Conservation (phyloP, 2,113 vertebrate species). For the Grammomys dolichurus region DNA sequence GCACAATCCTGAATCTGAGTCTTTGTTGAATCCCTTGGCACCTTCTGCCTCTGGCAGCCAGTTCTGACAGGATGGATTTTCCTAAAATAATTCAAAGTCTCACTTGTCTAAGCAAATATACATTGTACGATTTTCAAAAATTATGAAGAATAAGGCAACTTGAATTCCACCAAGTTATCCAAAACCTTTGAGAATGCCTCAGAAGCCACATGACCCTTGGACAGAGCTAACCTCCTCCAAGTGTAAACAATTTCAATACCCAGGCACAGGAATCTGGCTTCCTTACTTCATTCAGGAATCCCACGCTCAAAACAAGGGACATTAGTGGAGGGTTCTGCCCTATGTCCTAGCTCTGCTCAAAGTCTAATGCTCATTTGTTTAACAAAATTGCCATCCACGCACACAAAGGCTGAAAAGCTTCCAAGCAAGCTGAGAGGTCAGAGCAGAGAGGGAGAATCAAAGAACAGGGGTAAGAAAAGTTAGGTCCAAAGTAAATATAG, state of each 20-base stretch:
- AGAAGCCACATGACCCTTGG: background rate
- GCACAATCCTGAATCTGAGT: background rate
- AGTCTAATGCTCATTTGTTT: constrained; percentile 7
- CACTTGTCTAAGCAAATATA: constrained; percentile 7
- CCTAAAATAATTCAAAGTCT: background rate
- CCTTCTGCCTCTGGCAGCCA: background rate
- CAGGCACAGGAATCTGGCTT: background rate
- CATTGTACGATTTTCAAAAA: background rate
- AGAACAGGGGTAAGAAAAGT: constrained; percentile 48
- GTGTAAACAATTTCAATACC: background rate
- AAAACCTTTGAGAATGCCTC: background rate
- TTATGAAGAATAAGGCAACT: background rate
- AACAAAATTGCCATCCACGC: constrained; percentile 31
- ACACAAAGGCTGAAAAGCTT: constrained; percentile 46
- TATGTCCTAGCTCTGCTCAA: background rate
- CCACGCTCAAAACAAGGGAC: background rate
- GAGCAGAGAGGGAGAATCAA: constrained; percentile 26
- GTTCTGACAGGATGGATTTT: background rate
- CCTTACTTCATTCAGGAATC: constrained; percentile 21
- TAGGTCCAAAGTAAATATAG: constrained; percentile 68
- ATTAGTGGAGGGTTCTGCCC: background rate
- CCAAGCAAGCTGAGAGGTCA: constrained; percentile 56
- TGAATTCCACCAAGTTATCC: background rate
- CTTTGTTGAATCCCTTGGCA: background rate
- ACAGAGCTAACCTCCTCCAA: background rate